A percentile compares a stretch with the other conserved stretches of the same genome.
These are phyloP conservation scores for Sinentomon sp. DNA, from an alignment of 2,888 invertebrate genomes.

Conservation along the genomic window DNA sequence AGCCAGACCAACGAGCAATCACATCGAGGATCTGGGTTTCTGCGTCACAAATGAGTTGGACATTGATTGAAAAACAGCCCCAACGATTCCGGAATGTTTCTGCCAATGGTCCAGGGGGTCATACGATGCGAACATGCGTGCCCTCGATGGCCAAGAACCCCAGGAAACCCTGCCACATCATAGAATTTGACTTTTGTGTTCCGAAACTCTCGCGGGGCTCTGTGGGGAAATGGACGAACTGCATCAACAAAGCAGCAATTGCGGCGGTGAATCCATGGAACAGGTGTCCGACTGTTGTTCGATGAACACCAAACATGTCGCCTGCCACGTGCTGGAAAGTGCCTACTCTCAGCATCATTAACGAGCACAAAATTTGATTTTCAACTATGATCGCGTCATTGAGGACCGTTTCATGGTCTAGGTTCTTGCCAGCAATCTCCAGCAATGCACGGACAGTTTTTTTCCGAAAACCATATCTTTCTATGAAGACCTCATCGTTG, in stretches of 20 bases:
- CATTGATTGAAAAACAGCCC: slow-evolving; percentile 10
- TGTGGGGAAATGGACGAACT: background rate
- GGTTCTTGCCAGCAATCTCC: too few relatives aligned
- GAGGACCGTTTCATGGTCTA: too few relatives aligned
- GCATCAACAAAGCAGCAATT: background rate
- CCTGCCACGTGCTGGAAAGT: background rate
- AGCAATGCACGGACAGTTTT: too few relatives aligned
- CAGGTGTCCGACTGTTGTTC: background rate
- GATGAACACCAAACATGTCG: background rate
- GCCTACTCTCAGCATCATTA: too few relatives aligned
- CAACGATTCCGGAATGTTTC: slow-evolving; percentile 11
- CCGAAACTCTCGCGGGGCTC: background rate
- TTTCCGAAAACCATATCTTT: too few relatives aligned
- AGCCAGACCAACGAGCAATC: slow-evolving; percentile 3
- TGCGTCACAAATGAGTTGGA: slow-evolving; percentile 7
- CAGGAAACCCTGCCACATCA: slow-evolving; percentile 5
- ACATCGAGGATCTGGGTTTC: background rate
- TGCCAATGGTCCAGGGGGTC: slow-evolving; percentile 4
- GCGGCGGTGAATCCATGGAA: background rate
- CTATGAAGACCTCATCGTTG: too few relatives aligned
- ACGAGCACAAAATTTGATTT: too few relatives aligned
- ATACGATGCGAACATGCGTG: slow-evolving; percentile 8
- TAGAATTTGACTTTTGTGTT: background rate
- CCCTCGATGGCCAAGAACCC: slow-evolving; percentile 10
- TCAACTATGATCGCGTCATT: too few relatives aligned